Conservation (phyloP, 2,888 invertebrate genomes). For the Agelastica alni region DNA sequence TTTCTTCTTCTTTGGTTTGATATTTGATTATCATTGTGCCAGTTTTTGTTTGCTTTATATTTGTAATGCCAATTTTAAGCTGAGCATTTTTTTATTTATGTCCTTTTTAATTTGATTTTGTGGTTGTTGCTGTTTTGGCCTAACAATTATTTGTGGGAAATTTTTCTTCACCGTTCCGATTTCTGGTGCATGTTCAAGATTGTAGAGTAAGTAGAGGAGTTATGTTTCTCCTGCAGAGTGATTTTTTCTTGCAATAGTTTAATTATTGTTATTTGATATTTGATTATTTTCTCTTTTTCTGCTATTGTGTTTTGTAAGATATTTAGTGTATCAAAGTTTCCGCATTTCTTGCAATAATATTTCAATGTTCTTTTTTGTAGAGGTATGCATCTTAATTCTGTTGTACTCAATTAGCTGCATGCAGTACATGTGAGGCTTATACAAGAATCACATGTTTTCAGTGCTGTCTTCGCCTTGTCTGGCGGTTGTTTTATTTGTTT, state of each 20-base stretch:
- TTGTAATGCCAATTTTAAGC: neutral
- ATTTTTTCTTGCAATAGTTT: slow-evolving; percentile 7
- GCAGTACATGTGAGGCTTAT: no score
- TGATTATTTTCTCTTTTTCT: slow-evolving; percentile 7
- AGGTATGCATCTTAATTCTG: slow-evolving; percentile 12
- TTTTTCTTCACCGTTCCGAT: neutral
- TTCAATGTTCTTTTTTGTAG: slow-evolving; percentile 12
- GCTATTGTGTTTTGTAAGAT: slow-evolving; percentile 9
- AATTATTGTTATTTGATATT: slow-evolving; percentile 4
- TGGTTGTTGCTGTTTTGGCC: neutral
- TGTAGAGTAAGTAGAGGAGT: no score
- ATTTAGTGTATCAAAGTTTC: slow-evolving; percentile 6
- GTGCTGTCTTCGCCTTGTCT: no score
- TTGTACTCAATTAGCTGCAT: slow-evolving; percentile 1
- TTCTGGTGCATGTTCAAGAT: neutral
- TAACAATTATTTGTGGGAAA: neutral
- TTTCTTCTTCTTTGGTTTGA: neutral
- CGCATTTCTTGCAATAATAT: slow-evolving; percentile 6
- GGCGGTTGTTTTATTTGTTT: no score
- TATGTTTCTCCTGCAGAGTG: neutral
- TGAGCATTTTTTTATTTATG: neutral
- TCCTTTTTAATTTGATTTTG: neutral
- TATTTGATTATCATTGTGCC: slow-evolving; percentile 5
- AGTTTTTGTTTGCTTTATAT: neutral
- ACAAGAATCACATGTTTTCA: no score